Evolutionary conservation across 2,888 invertebrate genomes (phyloP).

Genomic region (Argyresthia goedartella): DNA sequence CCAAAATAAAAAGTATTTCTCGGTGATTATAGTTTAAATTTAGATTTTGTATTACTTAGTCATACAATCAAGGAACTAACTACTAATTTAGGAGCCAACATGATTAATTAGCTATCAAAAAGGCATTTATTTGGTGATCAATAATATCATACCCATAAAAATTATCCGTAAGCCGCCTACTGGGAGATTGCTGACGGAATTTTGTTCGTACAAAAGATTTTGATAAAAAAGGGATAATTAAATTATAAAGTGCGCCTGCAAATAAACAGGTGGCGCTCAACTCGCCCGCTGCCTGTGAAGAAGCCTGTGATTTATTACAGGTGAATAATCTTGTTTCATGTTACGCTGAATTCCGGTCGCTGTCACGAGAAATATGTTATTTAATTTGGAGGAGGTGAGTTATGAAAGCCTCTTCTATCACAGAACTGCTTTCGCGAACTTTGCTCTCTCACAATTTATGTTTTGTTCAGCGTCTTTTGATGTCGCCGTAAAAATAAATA

Average conservation of each 20-base stretch:
- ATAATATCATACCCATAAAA: no score
- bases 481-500: conserved; percentile 6
- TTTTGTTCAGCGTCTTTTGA: no score
- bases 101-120: no score
- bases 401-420: conserved; percentile 14
- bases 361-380: conserved; percentile 24
- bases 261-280: conserved; percentile 33
- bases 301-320: conserved; percentile 46
- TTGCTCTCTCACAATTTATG: neutral
- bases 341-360: conserved; percentile 46
- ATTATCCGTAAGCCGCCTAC: neutral
- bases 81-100: no score
- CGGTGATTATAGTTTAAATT: no score
- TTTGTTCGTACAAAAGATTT: conserved; percentile 13
- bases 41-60: no score
- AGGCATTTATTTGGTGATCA: no score
- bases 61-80: no score
- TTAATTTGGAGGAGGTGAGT: conserved; percentile 30
- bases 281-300: conserved; percentile 3
- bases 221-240: conserved; percentile 40
- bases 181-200: neutral
- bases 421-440: neutral
- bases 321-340: conserved; percentile 47
- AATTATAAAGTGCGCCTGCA: conserved; percentile 34
- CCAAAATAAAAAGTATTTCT: no score